Evolutionary conservation across 2,888 invertebrate species (phyloP).

Genomic region (Tiphia femorata): DNA sequence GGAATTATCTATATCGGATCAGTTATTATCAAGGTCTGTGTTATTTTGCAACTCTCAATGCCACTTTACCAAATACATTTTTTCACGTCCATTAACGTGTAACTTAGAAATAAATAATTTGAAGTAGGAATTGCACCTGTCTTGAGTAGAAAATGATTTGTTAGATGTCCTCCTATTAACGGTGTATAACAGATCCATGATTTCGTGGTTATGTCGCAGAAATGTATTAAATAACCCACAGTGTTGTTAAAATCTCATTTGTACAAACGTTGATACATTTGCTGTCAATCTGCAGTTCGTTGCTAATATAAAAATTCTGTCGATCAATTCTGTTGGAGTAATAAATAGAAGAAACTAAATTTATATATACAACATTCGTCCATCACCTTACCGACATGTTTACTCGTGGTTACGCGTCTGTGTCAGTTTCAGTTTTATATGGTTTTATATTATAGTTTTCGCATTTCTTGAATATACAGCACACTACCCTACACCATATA

Average conservation of each 20-base stretch:
- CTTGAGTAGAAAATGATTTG: constrained; percentile 57
- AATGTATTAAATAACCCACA: neutral
- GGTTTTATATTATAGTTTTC: constrained; percentile 21
- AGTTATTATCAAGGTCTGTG: too few species aligned
- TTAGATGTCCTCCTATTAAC: constrained; percentile 55
- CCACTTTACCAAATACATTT: too few species aligned
- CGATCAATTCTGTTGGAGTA: neutral
- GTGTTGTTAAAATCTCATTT: neutral
- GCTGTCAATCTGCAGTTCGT: too few species aligned
- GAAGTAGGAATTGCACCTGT: too few species aligned
- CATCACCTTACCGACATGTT: neutral
- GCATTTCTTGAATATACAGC: too few species aligned
- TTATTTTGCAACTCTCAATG: too few species aligned
- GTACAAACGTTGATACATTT: neutral
- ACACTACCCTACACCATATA: too few species aligned
- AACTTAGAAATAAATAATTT: too few species aligned
- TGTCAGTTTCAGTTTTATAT: too few species aligned
- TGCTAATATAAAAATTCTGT: neutral
- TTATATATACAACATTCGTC: neutral
- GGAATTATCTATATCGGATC: too few species aligned
- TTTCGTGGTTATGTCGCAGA: constrained; percentile 4
- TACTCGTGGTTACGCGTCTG: neutral
- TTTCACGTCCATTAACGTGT: too few species aligned
- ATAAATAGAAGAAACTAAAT: neutral
- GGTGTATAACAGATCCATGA: constrained; percentile 62